Conservation (phyloP, 1,140 invertebrate genomes). For the Apis laboriosa region DNA sequence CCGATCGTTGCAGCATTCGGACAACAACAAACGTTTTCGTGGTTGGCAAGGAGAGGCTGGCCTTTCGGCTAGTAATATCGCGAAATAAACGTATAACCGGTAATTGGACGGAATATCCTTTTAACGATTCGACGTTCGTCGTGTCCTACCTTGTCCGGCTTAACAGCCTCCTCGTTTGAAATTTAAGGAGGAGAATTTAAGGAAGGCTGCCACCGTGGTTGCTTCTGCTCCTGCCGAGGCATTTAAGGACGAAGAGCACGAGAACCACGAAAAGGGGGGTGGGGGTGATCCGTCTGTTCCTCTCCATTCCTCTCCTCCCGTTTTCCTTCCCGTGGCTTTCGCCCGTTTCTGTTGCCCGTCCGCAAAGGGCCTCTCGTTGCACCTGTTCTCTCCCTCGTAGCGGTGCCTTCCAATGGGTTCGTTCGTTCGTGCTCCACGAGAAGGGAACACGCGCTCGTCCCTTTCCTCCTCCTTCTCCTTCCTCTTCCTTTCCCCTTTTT, state of each 20-base stretch:
- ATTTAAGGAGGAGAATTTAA: slow-evolving; percentile 57
- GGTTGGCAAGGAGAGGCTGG: background rate
- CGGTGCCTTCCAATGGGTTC: background rate
- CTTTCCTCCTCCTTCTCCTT: slow-evolving; percentile 1
- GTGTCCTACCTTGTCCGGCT: slow-evolving; percentile 49
- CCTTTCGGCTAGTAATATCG: slow-evolving; percentile 43
- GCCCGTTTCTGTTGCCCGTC: slow-evolving; percentile 19
- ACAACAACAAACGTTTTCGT: background rate
- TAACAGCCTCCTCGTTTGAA: slow-evolving; percentile 54
- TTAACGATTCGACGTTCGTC: slow-evolving; percentile 53
- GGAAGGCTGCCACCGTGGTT: slow-evolving; percentile 51
- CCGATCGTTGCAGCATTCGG: background rate
- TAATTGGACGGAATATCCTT: slow-evolving; percentile 54
- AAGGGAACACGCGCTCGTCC: slow-evolving; percentile 25
- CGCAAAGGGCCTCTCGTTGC: slow-evolving; percentile 39
- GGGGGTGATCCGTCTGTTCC: slow-evolving; percentile 33
- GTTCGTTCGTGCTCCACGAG: background rate
- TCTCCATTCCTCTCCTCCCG: background rate
- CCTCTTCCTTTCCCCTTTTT: slow-evolving; percentile 39
- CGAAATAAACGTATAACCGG: slow-evolving; percentile 54
- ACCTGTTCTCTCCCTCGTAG: slow-evolving; percentile 45
- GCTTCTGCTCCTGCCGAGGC: slow-evolving; percentile 41
- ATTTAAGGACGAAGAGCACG: slow-evolving; percentile 49
- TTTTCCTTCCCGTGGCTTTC: background rate
- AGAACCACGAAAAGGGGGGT: slow-evolving; percentile 48